Evolutionary conservation across 64 coral and sea anemone species (phyloP), one percentile per base, ranked within the genome.

Genomic region (Dendrophyllia cribrosa): DNA sequence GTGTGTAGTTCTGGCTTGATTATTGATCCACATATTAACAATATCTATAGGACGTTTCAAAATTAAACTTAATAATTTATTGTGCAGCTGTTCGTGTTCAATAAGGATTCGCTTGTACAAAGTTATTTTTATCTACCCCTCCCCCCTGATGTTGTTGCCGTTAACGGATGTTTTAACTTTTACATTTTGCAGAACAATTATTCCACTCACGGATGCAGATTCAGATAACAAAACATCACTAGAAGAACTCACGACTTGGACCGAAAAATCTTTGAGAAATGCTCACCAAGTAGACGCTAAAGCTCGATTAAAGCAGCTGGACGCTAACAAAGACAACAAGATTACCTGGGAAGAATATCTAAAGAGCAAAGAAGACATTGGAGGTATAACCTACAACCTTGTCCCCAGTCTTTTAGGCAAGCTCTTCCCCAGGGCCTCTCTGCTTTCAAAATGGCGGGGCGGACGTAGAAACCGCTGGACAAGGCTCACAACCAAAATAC

Each of bases 271-370:
- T 5, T 66, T 78, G 47, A 72, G 14, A 7, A 6, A 3, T 12
- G 11, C 13, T 78, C 24, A 55, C n/a, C 16, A 44, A 58, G 43
- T 45, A 45, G 91, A 93, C 11, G 72, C 81, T 13, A 9, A 77
- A n/a, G 17, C 69, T 6, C 60, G 63, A 46, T 5, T 87, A 72
- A 19, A 6, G 16, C 23, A 56, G 10, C 51, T 86, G 20, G 91
- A 93, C 72, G 78, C 34, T 16, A 48, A 93, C 75, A 25, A 45
- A 50, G 91, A 93, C 53, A 45, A 47, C 19, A 59, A 58, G 12
- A 47, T 85, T 22, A 45, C 91, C 0, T 78, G 72, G 58, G 55
- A 76, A 66, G 91, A 93, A 85, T 87, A 56, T 87, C 10, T 50
- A 20, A 6, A 59, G 4, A 72, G 63, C 8, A 16, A 61, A 70